phyloP scores from a whole-genome alignment of 2,888 invertebrate species.

The Eueremaeus valkanovi region DNA sequence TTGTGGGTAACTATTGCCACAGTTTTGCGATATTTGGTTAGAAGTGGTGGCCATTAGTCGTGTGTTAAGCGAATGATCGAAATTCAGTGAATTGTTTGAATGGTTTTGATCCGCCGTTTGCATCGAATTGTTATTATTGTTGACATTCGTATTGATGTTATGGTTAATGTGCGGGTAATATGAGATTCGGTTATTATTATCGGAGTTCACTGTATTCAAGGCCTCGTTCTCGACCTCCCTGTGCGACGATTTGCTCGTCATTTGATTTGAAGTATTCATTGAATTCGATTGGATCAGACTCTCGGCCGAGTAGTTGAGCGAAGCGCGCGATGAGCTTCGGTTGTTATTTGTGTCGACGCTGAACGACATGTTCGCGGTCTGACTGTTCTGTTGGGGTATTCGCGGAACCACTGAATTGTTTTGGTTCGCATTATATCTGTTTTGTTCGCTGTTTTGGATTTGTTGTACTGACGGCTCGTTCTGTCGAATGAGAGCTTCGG shows the following conservation, averaged over 20 bases:
- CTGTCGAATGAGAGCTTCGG: constrained; percentile 40
- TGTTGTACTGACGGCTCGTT: neutral
- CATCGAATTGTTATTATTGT: neutral
- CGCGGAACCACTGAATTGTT: neutral
- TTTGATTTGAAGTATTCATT: constrained; percentile 14
- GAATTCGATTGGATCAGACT: constrained; percentile 25
- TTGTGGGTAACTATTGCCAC: constrained; percentile 13
- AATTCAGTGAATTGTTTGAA: constrained; percentile 14
- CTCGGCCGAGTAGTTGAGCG: constrained; percentile 14
- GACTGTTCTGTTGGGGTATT: constrained; percentile 7
- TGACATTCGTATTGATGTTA: neutral
- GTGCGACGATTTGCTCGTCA: neutral
- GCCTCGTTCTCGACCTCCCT: constrained; percentile 5
- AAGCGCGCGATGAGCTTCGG: constrained; percentile 8
- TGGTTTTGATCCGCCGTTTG: constrained; percentile 12
- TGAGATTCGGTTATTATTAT: constrained; percentile 12
- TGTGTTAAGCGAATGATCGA: neutral
- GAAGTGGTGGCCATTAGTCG: neutral
- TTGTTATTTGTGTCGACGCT: neutral
- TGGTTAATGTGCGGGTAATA: constrained; percentile 12
- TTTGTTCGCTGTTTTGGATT: neutral
- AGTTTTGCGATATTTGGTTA: neutral
- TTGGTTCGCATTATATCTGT: neutral
- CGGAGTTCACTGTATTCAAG: neutral
- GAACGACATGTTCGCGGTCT: neutral